Evolutionary conservation across 2,888 invertebrate species (phyloP), one percentile per base, ranked within the genome.

Genomic region (Drosophila falleni): DNA sequence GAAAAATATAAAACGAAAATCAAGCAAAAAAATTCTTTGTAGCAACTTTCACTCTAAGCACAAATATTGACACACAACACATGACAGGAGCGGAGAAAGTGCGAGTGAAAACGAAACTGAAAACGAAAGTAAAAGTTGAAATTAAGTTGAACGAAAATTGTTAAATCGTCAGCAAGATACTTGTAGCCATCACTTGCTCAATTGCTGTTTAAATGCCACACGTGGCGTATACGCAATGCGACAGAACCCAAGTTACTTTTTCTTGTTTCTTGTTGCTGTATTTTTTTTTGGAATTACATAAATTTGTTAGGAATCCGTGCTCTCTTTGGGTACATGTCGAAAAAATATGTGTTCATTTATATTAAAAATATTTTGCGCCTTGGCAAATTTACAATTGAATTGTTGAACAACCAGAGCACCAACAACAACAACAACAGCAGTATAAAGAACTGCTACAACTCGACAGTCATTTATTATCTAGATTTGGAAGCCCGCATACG

Each of bases 401-500:
- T 68, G 60, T 78, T 68, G 65, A 60, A 15, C 50, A 55, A 42
- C 15, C 26, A 37, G n/a, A 51, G 51, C 11, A 33, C 33, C 31
- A 31, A 11, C 51, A 59, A 15, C 50, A 54, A 42, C 39, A 53
- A 23, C 19, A 55, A 33, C 41, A 37, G 4, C 16, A 19, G 13
- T 3, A 31, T 15, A 39, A 15, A 41, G 10, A 55, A 49, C 9
- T 41, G 33, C 51, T 37, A 56, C 63, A 58, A 23, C 46, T 47
- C 35, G 59, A 15, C 42, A 74, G 72, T 87, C 76, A 74, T 87
- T 89, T 89, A 74, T 89, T 84, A 87, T 89, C 77, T 59, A 56
- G 75, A 78, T 71, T 74, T 55, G 54, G 46, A 44, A 51, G 35
- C 56, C 56, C 47, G 70, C 78, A 86, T 82, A 71, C 74, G 71